Evolutionary conservation across 2,888 invertebrate genomes (phyloP).

Genomic region (Melanchra persicariae): DNA sequence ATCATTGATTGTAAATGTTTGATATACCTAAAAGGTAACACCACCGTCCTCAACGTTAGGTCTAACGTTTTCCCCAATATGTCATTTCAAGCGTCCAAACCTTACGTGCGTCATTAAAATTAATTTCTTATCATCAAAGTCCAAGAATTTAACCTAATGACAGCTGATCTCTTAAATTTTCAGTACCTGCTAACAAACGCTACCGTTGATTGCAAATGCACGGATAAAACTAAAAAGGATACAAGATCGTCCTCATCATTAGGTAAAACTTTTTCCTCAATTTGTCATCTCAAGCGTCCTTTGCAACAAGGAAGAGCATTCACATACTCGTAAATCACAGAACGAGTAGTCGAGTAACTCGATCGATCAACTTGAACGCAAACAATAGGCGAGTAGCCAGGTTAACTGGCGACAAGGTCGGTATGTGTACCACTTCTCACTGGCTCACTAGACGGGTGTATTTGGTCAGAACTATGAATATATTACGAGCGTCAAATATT

Average conservation of each 20-base stretch:
- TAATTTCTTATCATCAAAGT: too few relatives aligned
- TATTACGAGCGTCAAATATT: conserved; percentile 38
- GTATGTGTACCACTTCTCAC: conserved; percentile 65
- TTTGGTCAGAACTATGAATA: conserved; percentile 54
- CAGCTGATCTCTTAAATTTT: neutral
- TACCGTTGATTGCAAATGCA: conserved; percentile 19
- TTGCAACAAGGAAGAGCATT: conserved; percentile 61
- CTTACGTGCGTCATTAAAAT: too few relatives aligned
- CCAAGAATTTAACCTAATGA: neutral
- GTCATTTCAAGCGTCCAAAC: too few relatives aligned
- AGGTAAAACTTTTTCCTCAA: conserved; percentile 29
- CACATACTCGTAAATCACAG: conserved; percentile 51
- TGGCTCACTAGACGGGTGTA: conserved; percentile 38
- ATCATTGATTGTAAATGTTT: too few relatives aligned
- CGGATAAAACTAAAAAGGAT: neutral
- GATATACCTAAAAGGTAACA: too few relatives aligned
- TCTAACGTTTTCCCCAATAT: too few relatives aligned
- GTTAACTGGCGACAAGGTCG: conserved; percentile 68
- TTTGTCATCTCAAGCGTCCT: conserved; percentile 50
- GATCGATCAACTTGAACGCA: conserved; percentile 66
- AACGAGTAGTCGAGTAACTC: conserved; percentile 55
- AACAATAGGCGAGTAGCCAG: conserved; percentile 56
- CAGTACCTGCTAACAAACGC: neutral
- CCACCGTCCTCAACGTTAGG: too few relatives aligned
- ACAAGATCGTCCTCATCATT: conserved; percentile 10